Evolutionary conservation across 2,797 vertebrate species (phyloP).

Genomic region (Micropoecilia bifurca): DNA sequence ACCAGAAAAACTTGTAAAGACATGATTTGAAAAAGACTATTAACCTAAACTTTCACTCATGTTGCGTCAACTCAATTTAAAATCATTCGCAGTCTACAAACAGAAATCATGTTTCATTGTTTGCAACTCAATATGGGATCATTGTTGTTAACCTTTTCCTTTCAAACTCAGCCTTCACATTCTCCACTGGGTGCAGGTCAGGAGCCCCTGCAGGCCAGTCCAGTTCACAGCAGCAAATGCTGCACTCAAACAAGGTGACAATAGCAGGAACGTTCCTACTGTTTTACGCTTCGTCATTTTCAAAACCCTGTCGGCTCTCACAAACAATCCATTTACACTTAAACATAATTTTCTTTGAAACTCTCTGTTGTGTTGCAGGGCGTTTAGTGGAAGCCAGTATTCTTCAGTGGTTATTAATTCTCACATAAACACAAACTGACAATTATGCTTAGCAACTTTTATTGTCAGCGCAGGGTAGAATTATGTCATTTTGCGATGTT

Average conservation of each 20-base stretch:
- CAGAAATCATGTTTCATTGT: not conserved
- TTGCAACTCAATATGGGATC: not conserved
- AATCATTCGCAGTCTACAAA: not conserved
- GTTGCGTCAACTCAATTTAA: not conserved
- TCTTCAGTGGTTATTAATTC: not conserved
- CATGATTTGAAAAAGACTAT: not conserved
- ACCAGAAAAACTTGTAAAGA: not conserved
- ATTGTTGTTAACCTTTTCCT: not conserved
- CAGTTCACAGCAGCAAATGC: not conserved
- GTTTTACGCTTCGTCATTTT: not conserved
- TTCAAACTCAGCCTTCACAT: not conserved
- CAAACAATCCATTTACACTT: not conserved
- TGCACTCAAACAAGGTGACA: not conserved
- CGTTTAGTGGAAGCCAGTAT: not conserved
- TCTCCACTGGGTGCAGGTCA: conserved; percentile 1
- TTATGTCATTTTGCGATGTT: not conserved
- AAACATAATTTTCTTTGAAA: not conserved
- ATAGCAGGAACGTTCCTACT: not conserved
- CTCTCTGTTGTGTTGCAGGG: not conserved
- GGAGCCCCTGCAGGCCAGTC: not conserved
- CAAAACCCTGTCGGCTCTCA: not conserved
- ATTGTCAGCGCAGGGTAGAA: not conserved
- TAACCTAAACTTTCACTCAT: not conserved
- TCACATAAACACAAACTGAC: not conserved
- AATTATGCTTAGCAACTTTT: not conserved